Conservation (phyloP, 2,888 invertebrate species). For the Chalcosyrphus nemorum region DNA sequence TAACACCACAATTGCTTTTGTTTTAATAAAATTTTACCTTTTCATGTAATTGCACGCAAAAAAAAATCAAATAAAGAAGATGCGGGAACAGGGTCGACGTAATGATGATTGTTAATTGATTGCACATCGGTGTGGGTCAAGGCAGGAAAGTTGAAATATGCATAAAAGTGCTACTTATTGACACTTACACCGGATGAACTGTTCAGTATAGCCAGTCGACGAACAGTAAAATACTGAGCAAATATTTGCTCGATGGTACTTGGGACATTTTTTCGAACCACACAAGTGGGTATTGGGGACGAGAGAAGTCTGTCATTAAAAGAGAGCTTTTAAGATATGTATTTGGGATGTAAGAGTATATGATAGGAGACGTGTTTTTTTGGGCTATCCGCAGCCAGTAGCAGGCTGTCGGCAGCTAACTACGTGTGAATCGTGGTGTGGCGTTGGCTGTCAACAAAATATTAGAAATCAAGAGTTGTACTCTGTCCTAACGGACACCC, state of each 20-base stretch:
- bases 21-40: conserved; percentile 2
- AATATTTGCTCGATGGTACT: neutral
- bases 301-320: too few relatives aligned
- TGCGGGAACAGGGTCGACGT: conserved; percentile 23
- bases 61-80: neutral
- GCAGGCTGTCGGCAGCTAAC: too few relatives aligned
- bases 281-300: neutral
- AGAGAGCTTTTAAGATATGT: too few relatives aligned
- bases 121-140: conserved; percentile 43
- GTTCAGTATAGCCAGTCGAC: neutral
- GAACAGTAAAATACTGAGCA: neutral
- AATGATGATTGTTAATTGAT: conserved; percentile 48
- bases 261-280: neutral
- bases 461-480: too few relatives aligned
- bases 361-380: too few relatives aligned
- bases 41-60: conserved; percentile 12
- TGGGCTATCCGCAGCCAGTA: too few relatives aligned
- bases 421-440: too few relatives aligned
- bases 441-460: too few relatives aligned
- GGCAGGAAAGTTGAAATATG: conserved; percentile 3
- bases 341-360: too few relatives aligned
- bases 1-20: conserved; percentile 8
- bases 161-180: neutral
- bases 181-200: neutral
- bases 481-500: too few relatives aligned